These are phyloP conservation scores for Danionella dracula DNA, from an alignment of 2,797 vertebrate genomes.

Conservation along the genomic window DNA sequence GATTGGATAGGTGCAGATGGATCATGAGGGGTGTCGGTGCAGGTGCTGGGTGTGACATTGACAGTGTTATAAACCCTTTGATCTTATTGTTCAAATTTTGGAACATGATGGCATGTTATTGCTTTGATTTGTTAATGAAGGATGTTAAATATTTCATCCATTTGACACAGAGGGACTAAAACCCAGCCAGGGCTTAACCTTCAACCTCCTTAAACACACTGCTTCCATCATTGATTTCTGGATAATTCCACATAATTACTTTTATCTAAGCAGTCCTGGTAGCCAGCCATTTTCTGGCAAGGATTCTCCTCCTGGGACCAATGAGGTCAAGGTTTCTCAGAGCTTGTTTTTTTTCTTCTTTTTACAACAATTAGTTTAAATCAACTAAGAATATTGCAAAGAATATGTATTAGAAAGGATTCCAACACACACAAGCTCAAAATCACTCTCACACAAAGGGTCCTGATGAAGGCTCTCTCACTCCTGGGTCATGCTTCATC, in stretches of 20 bases:
- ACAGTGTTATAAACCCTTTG: too few species aligned
- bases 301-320: constrained; percentile 9
- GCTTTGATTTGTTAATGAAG: background rate
- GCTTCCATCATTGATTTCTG: constrained; percentile 46
- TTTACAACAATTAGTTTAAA: constrained; percentile 44
- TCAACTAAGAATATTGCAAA: constrained; percentile 14
- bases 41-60: too few species aligned
- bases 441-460: background rate
- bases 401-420: constrained; percentile 8
- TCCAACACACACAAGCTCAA: constrained; percentile 11
- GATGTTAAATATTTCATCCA: background rate
- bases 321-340: constrained; percentile 1
- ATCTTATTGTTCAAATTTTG: too few species aligned
- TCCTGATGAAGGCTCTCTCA: background rate
- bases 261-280: constrained; percentile 41
- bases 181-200: constrained; percentile 17
- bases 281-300: constrained; percentile 23
- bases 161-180: background rate
- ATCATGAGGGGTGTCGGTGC: too few species aligned
- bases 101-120: too few species aligned
- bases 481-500: constrained; percentile 15
- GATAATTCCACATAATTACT: constrained; percentile 53
- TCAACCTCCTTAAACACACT: constrained; percentile 32
- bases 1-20: too few species aligned
- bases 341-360: constrained; percentile 28